Evolutionary conservation across 2,797 vertebrate species (phyloP).

Genomic region (Babyrousa celebensis): DNA sequence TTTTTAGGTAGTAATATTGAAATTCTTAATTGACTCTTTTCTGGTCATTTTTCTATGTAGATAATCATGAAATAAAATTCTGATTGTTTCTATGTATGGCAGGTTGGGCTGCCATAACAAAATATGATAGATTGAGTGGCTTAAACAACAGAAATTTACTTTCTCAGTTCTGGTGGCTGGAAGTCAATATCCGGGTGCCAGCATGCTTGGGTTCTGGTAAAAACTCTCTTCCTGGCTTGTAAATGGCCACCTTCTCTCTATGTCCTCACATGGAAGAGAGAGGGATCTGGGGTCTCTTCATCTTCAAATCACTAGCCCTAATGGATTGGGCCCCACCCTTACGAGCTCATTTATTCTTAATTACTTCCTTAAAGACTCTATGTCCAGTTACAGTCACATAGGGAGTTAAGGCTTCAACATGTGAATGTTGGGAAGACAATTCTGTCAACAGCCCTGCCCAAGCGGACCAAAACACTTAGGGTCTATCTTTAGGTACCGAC

Average conservation of each 20-base stretch:
- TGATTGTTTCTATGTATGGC: background rate
- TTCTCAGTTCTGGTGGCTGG: background rate
- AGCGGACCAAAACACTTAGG: background rate
- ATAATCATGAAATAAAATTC: background rate
- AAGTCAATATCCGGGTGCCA: background rate
- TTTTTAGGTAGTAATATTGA: background rate
- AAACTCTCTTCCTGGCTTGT: background rate
- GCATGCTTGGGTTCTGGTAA: background rate
- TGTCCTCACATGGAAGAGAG: background rate
- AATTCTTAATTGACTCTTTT: constrained; percentile 9
- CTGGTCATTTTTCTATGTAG: background rate
- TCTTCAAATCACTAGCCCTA: background rate
- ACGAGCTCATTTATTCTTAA: background rate
- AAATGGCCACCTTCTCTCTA: background rate
- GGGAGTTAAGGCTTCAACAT: background rate
- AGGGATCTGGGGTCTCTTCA: background rate
- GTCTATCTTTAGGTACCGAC: background rate
- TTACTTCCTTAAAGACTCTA: background rate
- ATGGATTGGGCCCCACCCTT: background rate
- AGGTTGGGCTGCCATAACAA: background rate
- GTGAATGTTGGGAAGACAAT: background rate
- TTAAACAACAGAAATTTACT: background rate
- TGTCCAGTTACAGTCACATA: background rate
- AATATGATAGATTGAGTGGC: background rate
- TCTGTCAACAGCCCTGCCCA: background rate